phyloP scores from a whole-genome alignment of 2,797 vertebrate genomes.

The Parauchenoglanis ngamensis region DNA sequence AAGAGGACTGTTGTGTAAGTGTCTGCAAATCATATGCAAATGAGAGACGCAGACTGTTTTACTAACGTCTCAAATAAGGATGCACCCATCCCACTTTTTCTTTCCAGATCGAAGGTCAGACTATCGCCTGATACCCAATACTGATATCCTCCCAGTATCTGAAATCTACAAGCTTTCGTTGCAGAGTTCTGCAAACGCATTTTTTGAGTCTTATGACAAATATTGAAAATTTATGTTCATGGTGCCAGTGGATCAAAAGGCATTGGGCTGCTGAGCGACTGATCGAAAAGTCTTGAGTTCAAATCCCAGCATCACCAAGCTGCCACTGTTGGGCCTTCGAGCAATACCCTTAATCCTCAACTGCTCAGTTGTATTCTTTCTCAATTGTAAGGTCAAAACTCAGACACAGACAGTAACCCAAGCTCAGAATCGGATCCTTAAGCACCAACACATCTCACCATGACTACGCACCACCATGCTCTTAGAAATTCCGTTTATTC shows the following conservation, averaged over 20 bases:
- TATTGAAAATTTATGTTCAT: neutral
- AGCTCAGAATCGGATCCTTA: neutral
- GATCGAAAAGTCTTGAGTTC: neutral
- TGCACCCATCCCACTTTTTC: neutral
- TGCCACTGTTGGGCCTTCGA: neutral
- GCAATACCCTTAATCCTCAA: neutral
- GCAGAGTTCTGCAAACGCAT: neutral
- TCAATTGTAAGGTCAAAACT: neutral
- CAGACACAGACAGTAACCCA: neutral
- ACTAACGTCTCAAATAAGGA: constrained; percentile 8
- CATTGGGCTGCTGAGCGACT: neutral
- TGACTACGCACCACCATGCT: neutral
- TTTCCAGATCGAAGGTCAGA: neutral
- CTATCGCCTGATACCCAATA: neutral
- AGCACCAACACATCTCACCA: neutral
- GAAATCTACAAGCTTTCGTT: neutral
- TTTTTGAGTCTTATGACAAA: neutral
- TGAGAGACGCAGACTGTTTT: constrained; percentile 66
- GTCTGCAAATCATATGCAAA: constrained; percentile 81
- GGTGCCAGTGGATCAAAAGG: neutral
- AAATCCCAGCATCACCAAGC: neutral
- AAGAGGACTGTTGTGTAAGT: constrained; percentile 34
- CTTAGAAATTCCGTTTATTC: neutral
- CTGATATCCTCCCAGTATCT: neutral
- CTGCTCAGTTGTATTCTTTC: neutral